Evolutionary conservation across 2,888 invertebrate species (phyloP), one percentile per base, ranked within the genome.

Genomic region (Lymantria dispar): DNA sequence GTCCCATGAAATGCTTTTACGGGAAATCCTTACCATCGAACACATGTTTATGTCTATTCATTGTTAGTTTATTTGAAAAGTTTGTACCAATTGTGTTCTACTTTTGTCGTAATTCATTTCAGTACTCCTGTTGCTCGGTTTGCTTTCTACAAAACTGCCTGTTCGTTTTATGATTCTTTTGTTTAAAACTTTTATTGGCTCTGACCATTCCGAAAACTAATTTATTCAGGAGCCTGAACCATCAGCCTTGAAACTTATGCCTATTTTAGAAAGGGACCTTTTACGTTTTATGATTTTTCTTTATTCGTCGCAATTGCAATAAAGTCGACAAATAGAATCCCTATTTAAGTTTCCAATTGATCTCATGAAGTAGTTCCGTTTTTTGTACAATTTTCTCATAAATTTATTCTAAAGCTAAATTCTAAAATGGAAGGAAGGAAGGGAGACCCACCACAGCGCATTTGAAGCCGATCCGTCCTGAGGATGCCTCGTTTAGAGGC

Each of bases 121-220:
- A 77, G 81, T 76, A 79, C 80, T 83, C 77, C 80, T 86, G 85
- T 85, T 87, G 85, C 85, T 83, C 77, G 83, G 85, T 83, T 85
- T 87, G 84, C 83, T 84, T 77, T 83, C 88, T 85, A 80, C 87
- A 80, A 77, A 85, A 85, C 75, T 64, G 78, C 68, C 76, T 80
- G 80, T 85, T 83, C 80, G 74, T 86, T 90, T 89, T 91, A 91
- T 87, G 88, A 87, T 87, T 86, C 89, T 89, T 89, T 90, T 91
- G 90, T 90, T 89, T 87, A 83, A 88, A 90, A 89, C 87, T 88
- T 91, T 88, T 91, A 91, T 90, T 91, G 86, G 85, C 74, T 76
- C 75, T 80, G 74, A 78, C 78, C 79, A 83, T 81, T 83, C 81
- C 83, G 76, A 82, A 87, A 88, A 87, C 90, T 91, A 88, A 90